A percentile compares a stretch with the other conserved stretches of the same genome.
phyloP scores from a whole-genome alignment of 2,113 vertebrate genomes.

The Sinocyclocheilus grahami region DNA sequence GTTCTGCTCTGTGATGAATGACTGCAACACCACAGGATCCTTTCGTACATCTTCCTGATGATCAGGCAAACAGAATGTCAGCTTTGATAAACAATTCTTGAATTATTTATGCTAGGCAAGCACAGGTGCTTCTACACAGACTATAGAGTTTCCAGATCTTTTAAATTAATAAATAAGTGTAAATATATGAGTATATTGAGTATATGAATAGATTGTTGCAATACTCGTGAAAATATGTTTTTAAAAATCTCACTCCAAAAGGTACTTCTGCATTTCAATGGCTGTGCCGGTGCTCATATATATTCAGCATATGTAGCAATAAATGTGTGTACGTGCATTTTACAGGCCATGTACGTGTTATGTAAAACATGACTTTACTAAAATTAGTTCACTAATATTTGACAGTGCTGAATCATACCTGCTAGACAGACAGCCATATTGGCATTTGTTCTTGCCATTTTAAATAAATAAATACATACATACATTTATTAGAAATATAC shows the following conservation, averaged over 20 bases:
- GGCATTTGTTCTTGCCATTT: neutral
- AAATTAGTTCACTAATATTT: constrained; percentile 3
- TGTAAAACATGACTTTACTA: neutral
- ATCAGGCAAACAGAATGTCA: constrained; percentile 21
- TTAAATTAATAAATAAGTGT: neutral
- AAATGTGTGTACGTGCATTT: neutral
- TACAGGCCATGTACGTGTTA: neutral
- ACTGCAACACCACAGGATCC: constrained; percentile 29
- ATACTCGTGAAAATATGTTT: neutral
- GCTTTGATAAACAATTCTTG: neutral
- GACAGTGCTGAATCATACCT: neutral
- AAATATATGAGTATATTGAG: neutral
- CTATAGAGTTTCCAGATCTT: neutral
- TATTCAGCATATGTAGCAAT: neutral
- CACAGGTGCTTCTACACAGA: constrained; percentile 1
- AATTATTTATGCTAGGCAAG: neutral
- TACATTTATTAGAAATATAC: neutral
- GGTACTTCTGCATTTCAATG: neutral
- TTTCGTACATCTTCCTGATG: neutral
- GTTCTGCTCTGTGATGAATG: neutral
- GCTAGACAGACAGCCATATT: neutral
- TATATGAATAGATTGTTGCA: neutral
- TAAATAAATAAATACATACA: neutral
- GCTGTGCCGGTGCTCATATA: neutral
- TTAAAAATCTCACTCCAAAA: neutral